phyloP scores from a whole-genome alignment of 2,888 invertebrate species.

The Electrophaes corylata region DNA sequence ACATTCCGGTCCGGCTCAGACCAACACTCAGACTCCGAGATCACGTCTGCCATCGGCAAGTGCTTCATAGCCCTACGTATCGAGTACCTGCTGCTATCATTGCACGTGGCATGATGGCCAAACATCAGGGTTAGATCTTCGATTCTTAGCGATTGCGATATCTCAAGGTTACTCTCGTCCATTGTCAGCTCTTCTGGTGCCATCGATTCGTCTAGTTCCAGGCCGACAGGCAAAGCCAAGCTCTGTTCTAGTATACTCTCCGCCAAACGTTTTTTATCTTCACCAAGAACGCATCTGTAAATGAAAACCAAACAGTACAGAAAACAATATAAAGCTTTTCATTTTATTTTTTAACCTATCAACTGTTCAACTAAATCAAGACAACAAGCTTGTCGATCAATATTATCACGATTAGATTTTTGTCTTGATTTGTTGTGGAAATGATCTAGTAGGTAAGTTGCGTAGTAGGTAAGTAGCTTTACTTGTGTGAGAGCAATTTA shows the following conservation, averaged over 20 bases:
- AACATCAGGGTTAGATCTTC: constrained; percentile 79
- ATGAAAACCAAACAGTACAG: too few relatives aligned
- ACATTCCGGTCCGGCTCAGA: constrained; percentile 94
- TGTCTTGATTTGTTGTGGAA: too few relatives aligned
- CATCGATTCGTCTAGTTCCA: constrained; percentile 77
- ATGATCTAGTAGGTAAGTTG: background rate
- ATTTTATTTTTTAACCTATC: too few relatives aligned
- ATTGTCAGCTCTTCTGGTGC: constrained; percentile 74
- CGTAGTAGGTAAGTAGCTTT: constrained; percentile 47
- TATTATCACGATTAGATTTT: too few relatives aligned
- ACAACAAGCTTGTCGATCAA: too few relatives aligned
- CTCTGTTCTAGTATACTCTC: constrained; percentile 80
- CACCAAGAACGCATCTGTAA: constrained; percentile 76
- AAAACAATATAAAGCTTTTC: too few relatives aligned
- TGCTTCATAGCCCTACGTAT: constrained; percentile 52
- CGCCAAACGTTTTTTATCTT: constrained; percentile 77
- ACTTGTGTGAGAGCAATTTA: constrained; percentile 86
- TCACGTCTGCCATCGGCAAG: constrained; percentile 65
- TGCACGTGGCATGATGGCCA: constrained; percentile 72
- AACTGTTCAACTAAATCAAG: too few relatives aligned
- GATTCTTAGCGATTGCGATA: constrained; percentile 72
- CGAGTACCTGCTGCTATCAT: constrained; percentile 55
- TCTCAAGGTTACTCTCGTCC: constrained; percentile 74
- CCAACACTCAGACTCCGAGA: constrained; percentile 92
- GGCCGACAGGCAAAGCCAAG: constrained; percentile 75